A percentile compares a stretch with the other conserved stretches of the same genome.
phyloP scores from a whole-genome alignment of 1,140 invertebrate genomes.

The Medauroidea extradentata region DNA sequence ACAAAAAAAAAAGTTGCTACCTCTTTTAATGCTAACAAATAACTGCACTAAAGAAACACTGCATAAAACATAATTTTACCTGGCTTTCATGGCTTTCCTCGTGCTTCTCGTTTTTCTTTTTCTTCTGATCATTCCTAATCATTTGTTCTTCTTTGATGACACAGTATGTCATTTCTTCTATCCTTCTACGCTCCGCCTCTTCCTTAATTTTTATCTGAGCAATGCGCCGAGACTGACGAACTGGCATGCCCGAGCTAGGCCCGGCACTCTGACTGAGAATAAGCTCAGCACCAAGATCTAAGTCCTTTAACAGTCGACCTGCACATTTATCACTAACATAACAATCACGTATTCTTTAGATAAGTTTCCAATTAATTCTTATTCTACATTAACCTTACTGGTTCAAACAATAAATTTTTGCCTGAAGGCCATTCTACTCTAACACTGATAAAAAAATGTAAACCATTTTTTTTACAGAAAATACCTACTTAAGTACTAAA shows the following conservation, averaged over 20 bases:
- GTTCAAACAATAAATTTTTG: too few relatives aligned
- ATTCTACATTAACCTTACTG: too few relatives aligned
- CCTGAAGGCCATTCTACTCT: too few relatives aligned
- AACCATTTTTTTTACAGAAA: too few relatives aligned
- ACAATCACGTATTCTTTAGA: not conserved
- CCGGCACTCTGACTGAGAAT: slow-evolving; percentile 19
- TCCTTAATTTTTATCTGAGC: slow-evolving; percentile 82
- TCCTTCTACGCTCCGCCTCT: slow-evolving; percentile 65
- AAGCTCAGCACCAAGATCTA: slow-evolving; percentile 49
- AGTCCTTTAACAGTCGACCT: slow-evolving; percentile 33
- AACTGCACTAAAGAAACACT: not conserved
- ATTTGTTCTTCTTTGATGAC: slow-evolving; percentile 55
- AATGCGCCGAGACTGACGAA: slow-evolving; percentile 72
- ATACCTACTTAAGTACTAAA: too few relatives aligned
- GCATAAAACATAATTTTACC: not conserved
- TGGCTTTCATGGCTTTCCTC: slow-evolving; percentile 47
- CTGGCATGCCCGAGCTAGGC: slow-evolving; percentile 38
- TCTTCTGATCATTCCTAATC: slow-evolving; percentile 15
- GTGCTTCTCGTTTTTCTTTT: slow-evolving; percentile 47
- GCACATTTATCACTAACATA: not conserved
- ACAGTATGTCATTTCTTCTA: slow-evolving; percentile 62
- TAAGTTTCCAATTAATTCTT: too few relatives aligned
- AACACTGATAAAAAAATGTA: too few relatives aligned
- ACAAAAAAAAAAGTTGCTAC: too few relatives aligned
- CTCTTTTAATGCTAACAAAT: too few relatives aligned